A percentile compares a stretch with the other conserved stretches of the same genome.
Conservation (phyloP, 2,113 vertebrate species). For the Pyxicephalus adspersus region DNA sequence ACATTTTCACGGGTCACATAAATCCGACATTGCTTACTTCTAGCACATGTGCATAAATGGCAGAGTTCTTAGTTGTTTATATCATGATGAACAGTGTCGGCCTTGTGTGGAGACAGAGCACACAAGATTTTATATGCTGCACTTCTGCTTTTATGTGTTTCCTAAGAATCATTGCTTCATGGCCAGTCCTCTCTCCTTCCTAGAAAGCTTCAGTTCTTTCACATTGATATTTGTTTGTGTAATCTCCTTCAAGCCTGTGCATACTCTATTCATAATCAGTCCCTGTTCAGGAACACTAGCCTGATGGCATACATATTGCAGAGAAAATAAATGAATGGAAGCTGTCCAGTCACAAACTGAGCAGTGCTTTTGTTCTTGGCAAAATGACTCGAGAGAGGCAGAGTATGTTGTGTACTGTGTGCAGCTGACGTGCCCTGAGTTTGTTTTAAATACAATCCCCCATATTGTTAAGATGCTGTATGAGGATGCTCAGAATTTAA, state of each 20-base stretch:
- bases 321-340: neutral
- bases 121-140: neutral
- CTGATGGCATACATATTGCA: neutral
- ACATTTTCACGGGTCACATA: neutral
- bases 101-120: conserved; percentile 9
- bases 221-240: conserved; percentile 1
- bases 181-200: neutral
- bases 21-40: neutral
- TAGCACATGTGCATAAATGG: neutral
- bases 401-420: neutral
- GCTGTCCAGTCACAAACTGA: conserved; percentile 6
- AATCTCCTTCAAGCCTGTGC: neutral
- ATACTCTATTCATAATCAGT: conserved; percentile 11
- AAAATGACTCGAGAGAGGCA: neutral
- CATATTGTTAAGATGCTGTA: too few species aligned
- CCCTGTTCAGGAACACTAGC: neutral
- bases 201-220: conserved; percentile 8
- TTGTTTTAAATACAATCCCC: too few species aligned
- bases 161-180: conserved; percentile 34
- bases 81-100: conserved; percentile 10
- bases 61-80: neutral
- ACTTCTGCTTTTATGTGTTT: conserved; percentile 27
- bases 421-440: neutral
- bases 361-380: neutral
- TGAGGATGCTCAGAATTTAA: too few species aligned